A percentile compares a stretch with the other conserved stretches of the same genome.
Conservation (phyloP, 1,140 invertebrate species). For the Tribolium castaneum region DNA sequence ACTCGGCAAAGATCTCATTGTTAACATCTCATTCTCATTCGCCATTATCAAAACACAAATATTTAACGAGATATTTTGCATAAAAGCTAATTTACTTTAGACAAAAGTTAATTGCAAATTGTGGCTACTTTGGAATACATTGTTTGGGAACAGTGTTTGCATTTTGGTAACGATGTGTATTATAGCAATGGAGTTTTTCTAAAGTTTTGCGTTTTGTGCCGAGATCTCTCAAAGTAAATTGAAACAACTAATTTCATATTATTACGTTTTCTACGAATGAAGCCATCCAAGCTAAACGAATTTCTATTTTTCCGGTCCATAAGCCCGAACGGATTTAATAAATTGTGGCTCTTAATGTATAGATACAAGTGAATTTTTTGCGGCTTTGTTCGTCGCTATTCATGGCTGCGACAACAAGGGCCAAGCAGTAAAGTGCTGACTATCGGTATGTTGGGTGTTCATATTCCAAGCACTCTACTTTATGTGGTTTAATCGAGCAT, state of each 20-base stretch:
- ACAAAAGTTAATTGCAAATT: neutral
- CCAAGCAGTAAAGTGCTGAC: slow-evolving; percentile 46
- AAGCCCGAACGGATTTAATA: neutral
- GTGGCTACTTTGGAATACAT: neutral
- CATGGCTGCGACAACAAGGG: slow-evolving; percentile 16
- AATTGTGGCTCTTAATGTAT: neutral
- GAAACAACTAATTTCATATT: slow-evolving; percentile 16
- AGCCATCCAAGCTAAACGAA: slow-evolving; percentile 10
- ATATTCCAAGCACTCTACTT: slow-evolving; percentile 49
- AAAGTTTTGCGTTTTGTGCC: too few relatives aligned
- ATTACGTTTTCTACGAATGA: too few relatives aligned
- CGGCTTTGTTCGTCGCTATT: slow-evolving; percentile 11
- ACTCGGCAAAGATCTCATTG: neutral
- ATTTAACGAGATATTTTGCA: neutral
- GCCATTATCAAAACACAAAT: neutral
- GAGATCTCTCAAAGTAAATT: slow-evolving; percentile 5
- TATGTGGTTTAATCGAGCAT: slow-evolving; percentile 56
- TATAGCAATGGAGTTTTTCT: neutral
- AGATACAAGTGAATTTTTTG: neutral
- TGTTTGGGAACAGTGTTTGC: neutral
- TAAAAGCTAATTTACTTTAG: neutral
- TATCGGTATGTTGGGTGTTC: slow-evolving; percentile 39
- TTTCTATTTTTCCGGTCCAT: slow-evolving; percentile 15
- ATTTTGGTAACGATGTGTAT: neutral
- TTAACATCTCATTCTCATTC: neutral